Base-by-base conservation (phyloP, 2,797 vertebrate species). In the Petrocephalus sullivani region DNA sequence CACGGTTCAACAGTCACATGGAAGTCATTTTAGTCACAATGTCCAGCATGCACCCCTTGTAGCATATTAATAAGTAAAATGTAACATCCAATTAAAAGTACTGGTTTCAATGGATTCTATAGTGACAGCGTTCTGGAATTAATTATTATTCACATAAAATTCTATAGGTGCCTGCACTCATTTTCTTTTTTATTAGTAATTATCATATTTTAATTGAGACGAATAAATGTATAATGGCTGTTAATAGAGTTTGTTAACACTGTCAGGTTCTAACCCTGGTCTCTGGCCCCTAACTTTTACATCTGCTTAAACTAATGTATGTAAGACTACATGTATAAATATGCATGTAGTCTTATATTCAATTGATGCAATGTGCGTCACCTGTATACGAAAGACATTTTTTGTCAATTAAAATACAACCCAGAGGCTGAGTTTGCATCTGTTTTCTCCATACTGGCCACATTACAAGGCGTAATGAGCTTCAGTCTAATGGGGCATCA, bases 401-500 rank as follows among this genome's bases (percentile, higher is more conserved):
- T 56, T 37, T 54, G 19, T 83, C 81, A 83, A 37, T 58, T 57
- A n/a, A 85, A 85, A 85, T 56, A 53, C 84, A 58, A 37, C 84
- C 84, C 84, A 12, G 33, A 14, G 81, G 54, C 54, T 23, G 56
- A 85, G 84, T 85, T 57, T 6, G 16, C 84, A 58, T 85, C 84
- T 33, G 54, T 28, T 54, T 85, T 85, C 53, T 85, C 54, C 56
- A 37, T 60, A 41, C 53, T 7, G 23, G 84, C 12, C 53, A 58
- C 56, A 85, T 85, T 85, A 85, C 1, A 7, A 58, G 16, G 16
- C 12, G 23, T 85, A 85, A 85, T 85, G 84, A 41, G 84, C 4
- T 85, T 60, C 54, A 57, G 33, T 58, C 84, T 85, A 85, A 85
- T 85, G 84, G 84, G 19, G 23, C 84, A 58, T 85, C 54, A 37